Base-by-base conservation (phyloP, 2,888 invertebrate species). In the Parnassius apollo region DNA sequence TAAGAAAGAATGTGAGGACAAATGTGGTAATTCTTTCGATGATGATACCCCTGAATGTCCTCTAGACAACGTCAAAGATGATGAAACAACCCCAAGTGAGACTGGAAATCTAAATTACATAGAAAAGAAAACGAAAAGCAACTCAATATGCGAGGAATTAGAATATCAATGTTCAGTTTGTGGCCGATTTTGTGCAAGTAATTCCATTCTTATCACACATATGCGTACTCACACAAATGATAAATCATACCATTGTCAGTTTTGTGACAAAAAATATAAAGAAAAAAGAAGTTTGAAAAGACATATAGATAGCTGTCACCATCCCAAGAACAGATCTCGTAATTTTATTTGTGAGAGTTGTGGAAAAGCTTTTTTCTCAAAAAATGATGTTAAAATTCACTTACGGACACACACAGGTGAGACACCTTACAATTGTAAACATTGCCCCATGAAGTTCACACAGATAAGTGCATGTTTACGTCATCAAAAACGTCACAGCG, bases 361-460 rank as follows among this genome's bases (percentile, higher is more conserved):
- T 71, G 88, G 88, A 0, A 90, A 89, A 75, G 77, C 80, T 0
- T 90, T 90, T 62, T 85, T 71, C 62, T 77, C 83, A 8, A 85
- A 85, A 68, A 73, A 68, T 65, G 82, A 85, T 71, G 77, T 89
- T 1, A 77, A 76, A 35, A 75, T 81, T 13, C 91, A 91, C 57
- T 81, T 84, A 77, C 72, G 88, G 9, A 81, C 77, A 7, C 91
- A 91, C 57, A 89, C 90, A 2, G 83, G 85, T 1, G 90, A 91
- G 65, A 88, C 86, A 10, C 91, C 91, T 2, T 89, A 85, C 64
- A 62, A 73, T 2, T 91, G 90, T 63, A 65, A 81, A 0, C 65
- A 77, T 18, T 91, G 91, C 61, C 74, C 78, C 0, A 68, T 74
- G 11, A 76, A 75, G 13, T 91, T 89, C 61, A 81, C 81, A 2